These are phyloP conservation scores for Apistogramma diplotaenia DNA, from an alignment of 2,113 vertebrate species.

Conservation along the genomic window DNA sequence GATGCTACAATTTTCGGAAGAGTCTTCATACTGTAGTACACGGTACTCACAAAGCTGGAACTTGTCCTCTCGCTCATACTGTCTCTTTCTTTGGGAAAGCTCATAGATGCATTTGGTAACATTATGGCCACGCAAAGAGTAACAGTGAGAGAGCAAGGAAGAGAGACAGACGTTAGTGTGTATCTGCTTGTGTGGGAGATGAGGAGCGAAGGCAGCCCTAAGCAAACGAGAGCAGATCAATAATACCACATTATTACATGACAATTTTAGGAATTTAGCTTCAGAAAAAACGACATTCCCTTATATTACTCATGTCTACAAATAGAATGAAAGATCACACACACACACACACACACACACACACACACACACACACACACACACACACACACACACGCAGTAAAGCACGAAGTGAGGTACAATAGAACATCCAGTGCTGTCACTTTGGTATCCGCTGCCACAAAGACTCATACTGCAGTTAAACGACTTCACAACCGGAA, in stretches of 20 bases:
- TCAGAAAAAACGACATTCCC: neutral
- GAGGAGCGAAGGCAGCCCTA: neutral
- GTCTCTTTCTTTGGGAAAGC: constrained; percentile 2
- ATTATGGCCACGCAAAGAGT: neutral
- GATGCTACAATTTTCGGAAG: constrained; percentile 39
- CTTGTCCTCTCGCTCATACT: neutral
- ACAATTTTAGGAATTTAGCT: neutral
- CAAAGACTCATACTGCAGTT: neutral
- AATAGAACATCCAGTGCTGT: neutral
- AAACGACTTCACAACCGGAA: neutral
- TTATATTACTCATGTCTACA: neutral
- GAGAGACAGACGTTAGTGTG: constrained; percentile 6
- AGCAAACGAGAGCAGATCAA: neutral
- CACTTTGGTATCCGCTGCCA: constrained; percentile 2
- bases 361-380: neutral
- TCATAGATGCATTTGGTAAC: constrained; percentile 10
- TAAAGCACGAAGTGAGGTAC: constrained; percentile 20
- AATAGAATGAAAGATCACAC: neutral
- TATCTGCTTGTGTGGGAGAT: constrained; percentile 1
- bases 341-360: neutral
- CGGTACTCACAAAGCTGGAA: neutral
- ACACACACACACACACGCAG: neutral
- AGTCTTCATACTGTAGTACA: constrained; percentile 6
- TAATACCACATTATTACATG: neutral
- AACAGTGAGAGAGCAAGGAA: neutral